Conservation (phyloP, 2,113 vertebrate genomes). For the Notechis scutatus region DNA sequence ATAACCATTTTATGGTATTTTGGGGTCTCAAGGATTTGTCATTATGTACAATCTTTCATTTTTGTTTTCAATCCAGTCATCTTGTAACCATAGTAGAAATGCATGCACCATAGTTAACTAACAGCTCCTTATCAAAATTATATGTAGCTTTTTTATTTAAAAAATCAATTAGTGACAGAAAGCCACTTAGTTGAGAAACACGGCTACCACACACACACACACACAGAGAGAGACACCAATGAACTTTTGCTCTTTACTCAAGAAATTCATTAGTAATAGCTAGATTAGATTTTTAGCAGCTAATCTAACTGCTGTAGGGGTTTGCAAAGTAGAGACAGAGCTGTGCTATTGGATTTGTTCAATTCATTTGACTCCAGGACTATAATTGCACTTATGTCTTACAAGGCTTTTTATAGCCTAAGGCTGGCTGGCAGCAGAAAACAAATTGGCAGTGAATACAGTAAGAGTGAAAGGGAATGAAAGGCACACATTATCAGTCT, state of each 20-base stretch:
- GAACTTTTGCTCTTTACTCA: constrained; percentile 77
- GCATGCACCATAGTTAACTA: constrained; percentile 77
- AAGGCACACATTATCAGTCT: constrained; percentile 87
- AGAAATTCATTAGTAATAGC: constrained; percentile 80
- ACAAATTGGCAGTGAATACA: constrained; percentile 85
- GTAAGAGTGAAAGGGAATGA: constrained; percentile 79
- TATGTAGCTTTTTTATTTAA: constrained; percentile 1
- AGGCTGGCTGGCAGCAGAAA: constrained; percentile 80
- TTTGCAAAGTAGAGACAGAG: constrained; percentile 76
- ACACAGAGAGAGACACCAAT: constrained; percentile 67
- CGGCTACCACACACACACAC: constrained; percentile 27
- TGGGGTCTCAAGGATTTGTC: constrained; percentile 57
- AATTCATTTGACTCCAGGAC: constrained; percentile 88
- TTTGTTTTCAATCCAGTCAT: constrained; percentile 77
- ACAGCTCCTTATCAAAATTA: constrained; percentile 67
- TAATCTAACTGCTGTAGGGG: constrained; percentile 84
- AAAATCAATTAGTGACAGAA: constrained; percentile 37
- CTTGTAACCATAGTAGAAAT: constrained; percentile 80
- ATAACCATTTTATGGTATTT: constrained; percentile 57
- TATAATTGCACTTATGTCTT: constrained; percentile 90
- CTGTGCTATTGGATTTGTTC: constrained; percentile 83
- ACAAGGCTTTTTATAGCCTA: constrained; percentile 82
- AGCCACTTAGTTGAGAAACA: constrained; percentile 78
- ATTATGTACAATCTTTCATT: constrained; percentile 54
- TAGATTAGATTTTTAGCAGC: constrained; percentile 82